Base-by-base conservation (phyloP, 2,888 invertebrate genomes). In the Mesorhabditis spiculigera region DNA sequence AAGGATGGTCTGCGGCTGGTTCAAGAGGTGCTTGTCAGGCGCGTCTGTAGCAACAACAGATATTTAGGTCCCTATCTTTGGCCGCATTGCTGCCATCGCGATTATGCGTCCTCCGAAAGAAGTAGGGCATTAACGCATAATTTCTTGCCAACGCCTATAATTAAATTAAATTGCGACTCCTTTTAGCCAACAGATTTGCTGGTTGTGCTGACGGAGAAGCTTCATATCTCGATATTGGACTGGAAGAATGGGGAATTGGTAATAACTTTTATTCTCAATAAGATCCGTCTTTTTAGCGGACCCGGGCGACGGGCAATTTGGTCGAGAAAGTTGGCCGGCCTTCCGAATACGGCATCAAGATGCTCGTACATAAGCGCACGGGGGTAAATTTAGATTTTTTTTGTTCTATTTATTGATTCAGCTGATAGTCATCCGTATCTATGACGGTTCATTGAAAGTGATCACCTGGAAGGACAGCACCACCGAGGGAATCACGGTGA, bases 211-310 rank as follows among this genome's bases (percentile, higher is more conserved):
- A 98, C 98, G 5, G 91, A 92, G 65, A 91, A 95, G 65, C 94
- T 95, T 86, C 94, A 96, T 89, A 95, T 95, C 4, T 95, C 97
- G 93, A 95, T 98, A 84, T 88, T 98, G 75, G 95, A 95, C 88
- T 96, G 94, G 88, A 90, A 86, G 90, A 82, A 86, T 63, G 86
- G 86, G 5, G 63, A 6, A 16, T 6, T 6, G 63, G 63, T 13
- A 63, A 13, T 6, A 63, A 16, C 6, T n/a, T 6, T 5, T 63
- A 6, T 63, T 13, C 28, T n/a, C 16, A 16, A n/a, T n/a, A 16
- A 63, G 28, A 13, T 63, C 6, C 28, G 5, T 5, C 16, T 10
- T 16, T 16, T 77, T 90, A 96, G 69, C 94, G 95, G 86, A 97
- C 97, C 4, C 91, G 93, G 86, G 96, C 96, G 4, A 94, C 95